phyloP scores from a whole-genome alignment of 2,113 vertebrate species.

The Upupa epops region DNA sequence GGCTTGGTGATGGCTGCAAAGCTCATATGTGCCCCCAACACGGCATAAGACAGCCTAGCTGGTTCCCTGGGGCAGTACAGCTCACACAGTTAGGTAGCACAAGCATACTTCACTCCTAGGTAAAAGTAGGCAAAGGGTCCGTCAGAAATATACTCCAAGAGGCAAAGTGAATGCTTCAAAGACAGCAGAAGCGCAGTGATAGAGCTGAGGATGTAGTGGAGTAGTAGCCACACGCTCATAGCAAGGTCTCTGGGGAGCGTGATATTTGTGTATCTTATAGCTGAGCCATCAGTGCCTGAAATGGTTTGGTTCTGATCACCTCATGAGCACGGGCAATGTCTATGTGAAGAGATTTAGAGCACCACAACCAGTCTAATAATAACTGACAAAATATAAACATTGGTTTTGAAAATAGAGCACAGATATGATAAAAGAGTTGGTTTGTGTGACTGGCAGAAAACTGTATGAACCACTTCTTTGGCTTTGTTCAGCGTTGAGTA shows the following conservation, averaged over 20 bases:
- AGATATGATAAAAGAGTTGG: neutral
- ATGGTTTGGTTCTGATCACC: neutral
- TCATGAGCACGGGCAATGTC: neutral
- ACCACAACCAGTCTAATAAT: neutral
- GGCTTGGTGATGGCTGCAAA: neutral
- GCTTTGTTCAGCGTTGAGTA: neutral
- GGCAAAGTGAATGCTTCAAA: neutral
- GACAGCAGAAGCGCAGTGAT: neutral
- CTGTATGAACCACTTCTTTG: neutral
- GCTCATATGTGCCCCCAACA: neutral
- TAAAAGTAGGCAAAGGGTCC: neutral
- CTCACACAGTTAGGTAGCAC: neutral
- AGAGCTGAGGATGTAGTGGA: neutral
- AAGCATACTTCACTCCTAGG: neutral
- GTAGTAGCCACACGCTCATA: neutral
- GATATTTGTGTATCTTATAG: rapidly evolving
- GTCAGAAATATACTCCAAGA: neutral
- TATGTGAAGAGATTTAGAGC: neutral
- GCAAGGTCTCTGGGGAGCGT: neutral
- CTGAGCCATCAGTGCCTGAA: neutral
- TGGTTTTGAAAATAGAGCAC: neutral
- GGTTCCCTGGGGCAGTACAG: neutral
- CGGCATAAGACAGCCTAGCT: neutral
- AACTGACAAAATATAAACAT: neutral
- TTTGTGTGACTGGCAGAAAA: neutral